These are phyloP conservation scores for Odocoileus hemionus DNA, from an alignment of 2,113 vertebrate genomes.

Conservation along the genomic window DNA sequence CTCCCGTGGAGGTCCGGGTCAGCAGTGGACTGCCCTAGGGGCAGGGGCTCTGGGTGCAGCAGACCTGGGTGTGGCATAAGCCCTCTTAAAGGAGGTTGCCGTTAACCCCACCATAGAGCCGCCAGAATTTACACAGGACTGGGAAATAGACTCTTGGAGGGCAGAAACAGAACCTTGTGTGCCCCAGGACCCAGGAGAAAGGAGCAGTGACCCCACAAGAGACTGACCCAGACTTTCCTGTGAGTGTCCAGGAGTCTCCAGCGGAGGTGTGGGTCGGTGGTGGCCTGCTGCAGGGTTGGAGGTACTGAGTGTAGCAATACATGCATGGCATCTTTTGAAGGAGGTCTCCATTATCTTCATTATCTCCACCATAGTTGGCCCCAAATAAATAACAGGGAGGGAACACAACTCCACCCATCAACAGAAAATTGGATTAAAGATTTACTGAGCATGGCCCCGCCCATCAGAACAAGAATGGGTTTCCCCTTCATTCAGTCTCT, in stretches of 20 bases:
- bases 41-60: not conserved
- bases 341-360: not conserved
- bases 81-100: not conserved
- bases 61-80: not conserved
- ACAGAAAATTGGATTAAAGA: not conserved
- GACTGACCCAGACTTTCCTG: not conserved
- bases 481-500: not conserved
- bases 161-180: not conserved
- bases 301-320: not conserved
- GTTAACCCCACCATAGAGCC: not conserved
- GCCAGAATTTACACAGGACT: not conserved
- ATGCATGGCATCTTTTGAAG: not conserved
- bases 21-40: not conserved
- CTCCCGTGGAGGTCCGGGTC: rapidly evolving
- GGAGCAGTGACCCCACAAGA: not conserved
- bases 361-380: not conserved
- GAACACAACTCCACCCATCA: not conserved
- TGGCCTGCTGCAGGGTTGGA: not conserved
- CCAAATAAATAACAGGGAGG: not conserved
- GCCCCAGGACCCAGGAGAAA: not conserved
- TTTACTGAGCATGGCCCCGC: not conserved
- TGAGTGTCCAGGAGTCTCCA: not conserved
- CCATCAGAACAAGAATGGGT: not conserved
- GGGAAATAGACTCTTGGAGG: not conserved
- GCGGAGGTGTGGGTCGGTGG: not conserved